phyloP scores from a whole-genome alignment of 2,113 vertebrate genomes.

The Glareola pratincola region DNA sequence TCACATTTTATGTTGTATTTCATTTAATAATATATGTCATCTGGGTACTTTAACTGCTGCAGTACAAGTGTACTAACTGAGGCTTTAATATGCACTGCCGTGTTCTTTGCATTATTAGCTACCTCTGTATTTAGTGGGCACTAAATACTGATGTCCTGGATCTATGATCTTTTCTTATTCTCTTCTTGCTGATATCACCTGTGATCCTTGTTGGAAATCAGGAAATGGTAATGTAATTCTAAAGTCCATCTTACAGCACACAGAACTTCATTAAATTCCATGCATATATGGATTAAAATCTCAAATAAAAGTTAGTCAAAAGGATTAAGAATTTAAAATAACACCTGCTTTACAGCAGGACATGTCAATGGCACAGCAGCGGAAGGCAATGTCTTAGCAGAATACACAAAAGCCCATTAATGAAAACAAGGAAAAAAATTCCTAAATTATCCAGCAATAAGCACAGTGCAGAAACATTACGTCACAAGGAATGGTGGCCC shows the following conservation, averaged over 20 bases:
- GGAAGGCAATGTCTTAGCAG: not conserved
- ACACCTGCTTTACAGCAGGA: not conserved
- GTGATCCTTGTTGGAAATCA: not conserved
- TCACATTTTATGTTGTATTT: not conserved
- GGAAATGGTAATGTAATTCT: not conserved
- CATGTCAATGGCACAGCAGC: not conserved
- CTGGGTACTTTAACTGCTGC: not conserved
- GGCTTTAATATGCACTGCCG: not conserved
- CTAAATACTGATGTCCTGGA: not conserved
- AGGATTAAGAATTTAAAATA: not conserved
- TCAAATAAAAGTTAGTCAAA: not conserved
- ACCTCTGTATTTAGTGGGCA: not conserved
- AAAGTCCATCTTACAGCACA: not conserved
- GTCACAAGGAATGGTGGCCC: not conserved
- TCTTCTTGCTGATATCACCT: not conserved
- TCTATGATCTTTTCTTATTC: not conserved
- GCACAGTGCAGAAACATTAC: not conserved
- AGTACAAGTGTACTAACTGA: not conserved
- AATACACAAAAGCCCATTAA: not conserved
- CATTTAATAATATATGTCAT: not conserved
- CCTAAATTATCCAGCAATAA: not conserved
- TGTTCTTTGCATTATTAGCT: not conserved
- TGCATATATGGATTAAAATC: not conserved
- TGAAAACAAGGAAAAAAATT: not conserved
- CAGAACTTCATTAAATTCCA: not conserved